These are phyloP conservation scores for Amiota communis DNA, from an alignment of 2,888 invertebrate species.

Conservation along the genomic window DNA sequence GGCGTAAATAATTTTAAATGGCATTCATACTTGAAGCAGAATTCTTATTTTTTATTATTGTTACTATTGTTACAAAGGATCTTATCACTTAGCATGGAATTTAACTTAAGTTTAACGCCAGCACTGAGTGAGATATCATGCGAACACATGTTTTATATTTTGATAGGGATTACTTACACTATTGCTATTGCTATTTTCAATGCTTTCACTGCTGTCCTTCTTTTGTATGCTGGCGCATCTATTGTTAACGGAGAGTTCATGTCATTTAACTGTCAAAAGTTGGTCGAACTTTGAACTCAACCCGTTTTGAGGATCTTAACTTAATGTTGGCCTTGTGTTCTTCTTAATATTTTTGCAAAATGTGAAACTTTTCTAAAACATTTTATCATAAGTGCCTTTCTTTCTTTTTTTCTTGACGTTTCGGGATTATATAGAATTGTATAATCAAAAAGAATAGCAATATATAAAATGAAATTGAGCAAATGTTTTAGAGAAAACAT, in stretches of 20 bases:
- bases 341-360: no score
- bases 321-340: no score
- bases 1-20: conserved; percentile 25
- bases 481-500: neutral
- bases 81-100: conserved; percentile 1
- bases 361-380: no score
- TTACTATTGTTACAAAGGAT: neutral
- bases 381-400: no score
- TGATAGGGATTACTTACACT: neutral
- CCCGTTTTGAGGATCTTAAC: neutral
- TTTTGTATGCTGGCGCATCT: neutral
- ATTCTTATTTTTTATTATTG: neutral
- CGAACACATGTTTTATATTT: conserved; percentile 15
- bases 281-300: conserved; percentile 7
- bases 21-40: neutral
- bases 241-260: neutral
- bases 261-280: no score
- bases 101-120: conserved; percentile 17
- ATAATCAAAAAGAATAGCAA: neutral
- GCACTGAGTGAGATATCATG: neutral
- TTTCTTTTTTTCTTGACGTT: no score
- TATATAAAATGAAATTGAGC: neutral
- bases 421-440: neutral
- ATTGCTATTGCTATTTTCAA: neutral
- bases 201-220: neutral